Evolutionary conservation across 64 coral and sea anemone genomes (phyloP), one percentile per base, ranked within the genome.

Genomic region (Cladopsammia gracilis): DNA sequence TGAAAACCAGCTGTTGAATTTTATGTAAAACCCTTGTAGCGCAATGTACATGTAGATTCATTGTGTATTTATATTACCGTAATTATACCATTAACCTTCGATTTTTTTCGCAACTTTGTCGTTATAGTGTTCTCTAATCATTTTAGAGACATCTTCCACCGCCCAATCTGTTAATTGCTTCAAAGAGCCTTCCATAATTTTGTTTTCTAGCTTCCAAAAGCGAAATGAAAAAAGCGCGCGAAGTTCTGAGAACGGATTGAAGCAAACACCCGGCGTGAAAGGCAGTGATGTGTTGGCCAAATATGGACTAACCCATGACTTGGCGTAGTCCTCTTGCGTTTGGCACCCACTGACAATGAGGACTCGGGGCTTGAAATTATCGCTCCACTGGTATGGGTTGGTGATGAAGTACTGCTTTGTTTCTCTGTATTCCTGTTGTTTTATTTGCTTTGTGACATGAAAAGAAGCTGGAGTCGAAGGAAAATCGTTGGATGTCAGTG

Each of bases 1-100:
- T 70, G 68, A 70, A 70, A 70, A 18, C 68, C 68, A 70, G 68
- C 68, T n/a, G 22, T 70, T 70, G 68, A n/a, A 70, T 70, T 70
- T 70, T 70, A 70, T 70, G 20, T 70, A 34, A 70, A 70, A n/a
- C n/a, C 67, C 25, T n/a, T 70, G 3, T 26, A 25, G 67, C 25
- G n/a, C 7, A 10, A 22, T 70, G 24, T 44, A 70, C 67, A 70
- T 70, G 67, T 26, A 24, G 67, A 70, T 70, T 70, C n/a, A 2
- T 70, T 70, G 67, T 70, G 67, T 70, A 70, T n/a, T 24, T 70
- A n/a, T 70, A 70, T 70, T 18, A 24, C 19, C 54, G 47, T n/a
- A n/a, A n/a, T n/a, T n/a, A n/a, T n/a, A n/a, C 73, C 6, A 76
- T 46, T 76, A 7, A 48, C 73, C 73, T 76, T 76, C 73, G 73